Evolutionary conservation across 2,113 vertebrate species (phyloP), one percentile per base, ranked within the genome.

Genomic region (Menidia beryllina): DNA sequence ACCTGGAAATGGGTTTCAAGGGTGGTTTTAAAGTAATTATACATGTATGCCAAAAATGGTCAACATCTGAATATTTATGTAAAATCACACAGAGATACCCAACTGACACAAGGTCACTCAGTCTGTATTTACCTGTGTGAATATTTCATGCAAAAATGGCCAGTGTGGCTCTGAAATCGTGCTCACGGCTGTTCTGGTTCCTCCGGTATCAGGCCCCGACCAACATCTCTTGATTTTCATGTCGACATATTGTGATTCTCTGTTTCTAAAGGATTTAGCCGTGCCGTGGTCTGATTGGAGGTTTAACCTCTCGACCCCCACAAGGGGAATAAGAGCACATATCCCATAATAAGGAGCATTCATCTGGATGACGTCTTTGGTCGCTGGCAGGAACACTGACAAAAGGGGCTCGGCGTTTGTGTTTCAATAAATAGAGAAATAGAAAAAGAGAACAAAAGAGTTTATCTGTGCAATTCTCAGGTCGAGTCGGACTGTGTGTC

Each of bases 331-430:
- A 75, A 53, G 26, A 80, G 73, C 76, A 65, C 41, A 64, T 41
- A 63, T 77, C 69, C 72, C 52, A 75, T 38, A 84, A 89, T 59
- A 70, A 62, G 60, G 65, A 68, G 53, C 77, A 77, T 89, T 87
- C 73, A 91, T 84, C 82, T 77, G 69, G 56, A 83, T 75, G 72
- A 89, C 78, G 69, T 84, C 66, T 48, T 51, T 69, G 72, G 80
- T 85, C 65, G 36, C 34, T 11, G n/a, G 36, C 74, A 68, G 65
- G 10, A 55, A 67, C 63, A 56, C 57, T 56, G 69, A 75, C 72
- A 82, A 72, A n/a, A 75, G 59, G 43, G 21, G 51, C 36, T 23
- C n/a, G 25, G 12, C 26, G 20, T 34, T 11, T 51, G 24, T 5
- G 48, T 41, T 13, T 34, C 30, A 19, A 19, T 19, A 51, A 5